Evolutionary conservation across 2,888 invertebrate genomes (phyloP).

Genomic region (Cerceris ruficornis): DNA sequence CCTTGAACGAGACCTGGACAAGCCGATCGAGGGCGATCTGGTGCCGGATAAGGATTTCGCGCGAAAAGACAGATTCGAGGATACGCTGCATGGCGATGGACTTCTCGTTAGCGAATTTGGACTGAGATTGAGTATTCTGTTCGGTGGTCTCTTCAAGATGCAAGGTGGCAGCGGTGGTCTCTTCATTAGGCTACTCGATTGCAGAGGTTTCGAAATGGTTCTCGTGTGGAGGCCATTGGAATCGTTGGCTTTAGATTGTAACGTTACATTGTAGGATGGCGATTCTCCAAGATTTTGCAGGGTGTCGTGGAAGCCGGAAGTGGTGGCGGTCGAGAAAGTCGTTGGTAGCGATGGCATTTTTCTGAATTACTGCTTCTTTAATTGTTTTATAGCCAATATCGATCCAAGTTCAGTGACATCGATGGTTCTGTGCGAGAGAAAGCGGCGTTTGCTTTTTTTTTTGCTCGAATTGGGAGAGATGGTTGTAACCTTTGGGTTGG

Average conservation of each 20-base stretch:
- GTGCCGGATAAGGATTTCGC: slow-evolving; percentile 31
- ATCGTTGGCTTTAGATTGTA: not conserved
- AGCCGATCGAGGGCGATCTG: slow-evolving; percentile 45
- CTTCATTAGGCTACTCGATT: slow-evolving; percentile 14
- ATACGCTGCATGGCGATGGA: slow-evolving; percentile 59
- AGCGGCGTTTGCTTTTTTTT: not conserved
- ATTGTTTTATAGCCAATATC: not conserved
- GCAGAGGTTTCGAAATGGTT: slow-evolving; percentile 3
- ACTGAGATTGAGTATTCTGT: slow-evolving; percentile 22
- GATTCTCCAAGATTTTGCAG: slow-evolving; percentile 12
- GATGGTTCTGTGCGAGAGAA: not conserved
- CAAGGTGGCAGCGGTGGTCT: slow-evolving; percentile 61
- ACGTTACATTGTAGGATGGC: not conserved
- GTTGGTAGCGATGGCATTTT: slow-evolving; percentile 59
- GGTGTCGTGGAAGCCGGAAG: slow-evolving; percentile 14
- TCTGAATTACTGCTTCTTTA: not conserved
- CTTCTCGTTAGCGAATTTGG: slow-evolving; percentile 39
- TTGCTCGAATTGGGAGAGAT: not conserved
- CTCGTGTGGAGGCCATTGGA: slow-evolving; percentile 8
- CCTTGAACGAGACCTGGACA: slow-evolving; percentile 40
- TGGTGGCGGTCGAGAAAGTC: slow-evolving; percentile 6
- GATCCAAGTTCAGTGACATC: no score
- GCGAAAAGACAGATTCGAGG: slow-evolving; percentile 52
- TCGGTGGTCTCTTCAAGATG: slow-evolving; percentile 30
- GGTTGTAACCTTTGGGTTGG: not conserved